phyloP scores from a whole-genome alignment of 2,888 invertebrate species.

The Eucera pruinosa region DNA sequence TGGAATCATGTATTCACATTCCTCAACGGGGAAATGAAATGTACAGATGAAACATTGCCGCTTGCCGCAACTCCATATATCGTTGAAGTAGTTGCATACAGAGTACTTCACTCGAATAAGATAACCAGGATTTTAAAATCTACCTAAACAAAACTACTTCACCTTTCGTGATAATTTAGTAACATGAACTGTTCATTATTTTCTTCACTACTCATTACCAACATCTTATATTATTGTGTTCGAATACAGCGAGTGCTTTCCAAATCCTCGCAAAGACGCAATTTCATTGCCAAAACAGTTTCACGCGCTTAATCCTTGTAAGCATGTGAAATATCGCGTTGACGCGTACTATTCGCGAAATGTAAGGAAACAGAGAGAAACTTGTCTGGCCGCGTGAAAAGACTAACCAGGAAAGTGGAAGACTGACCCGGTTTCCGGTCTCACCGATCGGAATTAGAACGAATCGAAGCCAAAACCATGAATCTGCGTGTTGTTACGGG shows the following conservation, averaged over 20 bases:
- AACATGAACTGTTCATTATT: no score
- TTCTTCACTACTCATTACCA: no score
- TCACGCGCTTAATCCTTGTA: not conserved
- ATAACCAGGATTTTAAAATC: not conserved
- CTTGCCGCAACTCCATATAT: not conserved
- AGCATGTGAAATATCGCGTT: not conserved
- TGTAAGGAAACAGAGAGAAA: slow-evolving; percentile 4
- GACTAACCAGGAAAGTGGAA: not conserved
- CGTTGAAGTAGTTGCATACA: not conserved
- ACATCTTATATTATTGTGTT: not conserved
- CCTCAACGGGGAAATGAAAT: not conserved
- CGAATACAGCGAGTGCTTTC: no score
- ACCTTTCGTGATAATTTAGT: not conserved
- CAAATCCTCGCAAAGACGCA: no score
- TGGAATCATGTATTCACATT: not conserved
- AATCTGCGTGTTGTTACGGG: not conserved
- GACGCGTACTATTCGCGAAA: not conserved
- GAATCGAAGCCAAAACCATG: not conserved
- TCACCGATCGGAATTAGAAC: slow-evolving; percentile 8
- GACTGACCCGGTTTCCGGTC: slow-evolving; percentile 15
- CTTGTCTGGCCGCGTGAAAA: not conserved
- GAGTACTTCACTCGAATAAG: not conserved
- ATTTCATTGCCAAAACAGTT: not conserved
- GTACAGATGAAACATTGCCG: not conserved
- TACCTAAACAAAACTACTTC: not conserved